These are phyloP conservation scores for Leptinotarsa juncta DNA, from an alignment of 2,888 invertebrate genomes.

Conservation along the genomic window DNA sequence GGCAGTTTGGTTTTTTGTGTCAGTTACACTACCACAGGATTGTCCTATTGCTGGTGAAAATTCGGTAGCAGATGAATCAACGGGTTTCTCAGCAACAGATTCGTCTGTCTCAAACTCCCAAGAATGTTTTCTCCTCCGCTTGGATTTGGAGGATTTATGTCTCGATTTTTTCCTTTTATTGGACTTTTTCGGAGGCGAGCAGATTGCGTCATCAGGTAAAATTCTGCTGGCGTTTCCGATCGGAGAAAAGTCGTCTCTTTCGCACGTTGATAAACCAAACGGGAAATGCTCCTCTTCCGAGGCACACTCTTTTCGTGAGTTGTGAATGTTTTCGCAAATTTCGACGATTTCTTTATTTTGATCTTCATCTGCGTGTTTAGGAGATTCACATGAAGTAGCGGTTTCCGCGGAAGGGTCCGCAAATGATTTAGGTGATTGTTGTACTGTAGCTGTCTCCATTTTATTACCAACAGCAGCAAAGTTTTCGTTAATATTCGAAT, in stretches of 20 bases:
- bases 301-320: neutral
- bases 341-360: constrained; percentile 7
- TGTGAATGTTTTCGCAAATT: neutral
- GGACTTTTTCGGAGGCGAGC: constrained; percentile 34
- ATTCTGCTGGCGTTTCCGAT: constrained; percentile 30
- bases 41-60: neutral
- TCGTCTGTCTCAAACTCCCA: neutral
- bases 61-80: neutral
- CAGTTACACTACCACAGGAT: neutral
- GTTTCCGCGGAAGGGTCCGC: neutral
- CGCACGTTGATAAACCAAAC: constrained; percentile 6
- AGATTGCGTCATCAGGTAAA: constrained; percentile 38
- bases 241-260: constrained; percentile 31
- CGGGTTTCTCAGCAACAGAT: neutral
- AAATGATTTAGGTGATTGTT: neutral
- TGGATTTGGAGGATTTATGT: constrained; percentile 27
- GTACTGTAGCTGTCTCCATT: neutral
- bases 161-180: constrained; percentile 39
- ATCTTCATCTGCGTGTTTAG: neutral
- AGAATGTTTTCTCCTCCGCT: constrained; percentile 15
- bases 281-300: constrained; percentile 18
- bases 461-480: neutral
- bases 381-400: neutral
- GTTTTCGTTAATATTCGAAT: neutral
- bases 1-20: neutral